A percentile compares a stretch with the other conserved stretches of the same genome.
Conservation (phyloP, 2,888 invertebrate genomes). For the Drosophila subquinaria region DNA sequence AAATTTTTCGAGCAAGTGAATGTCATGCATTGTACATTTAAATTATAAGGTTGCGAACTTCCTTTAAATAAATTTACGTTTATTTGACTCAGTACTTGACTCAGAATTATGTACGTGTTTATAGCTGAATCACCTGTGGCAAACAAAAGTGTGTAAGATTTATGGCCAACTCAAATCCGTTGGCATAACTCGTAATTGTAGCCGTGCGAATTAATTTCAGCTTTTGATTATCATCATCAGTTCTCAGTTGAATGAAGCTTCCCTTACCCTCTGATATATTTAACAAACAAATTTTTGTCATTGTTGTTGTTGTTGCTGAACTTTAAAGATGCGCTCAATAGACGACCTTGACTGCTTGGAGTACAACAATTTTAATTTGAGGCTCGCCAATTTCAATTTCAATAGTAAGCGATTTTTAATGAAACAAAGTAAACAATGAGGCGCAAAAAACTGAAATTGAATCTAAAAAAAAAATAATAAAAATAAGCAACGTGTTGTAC, state of each 20-base stretch:
- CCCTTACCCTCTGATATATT: conserved; percentile 21
- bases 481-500: conserved; percentile 6
- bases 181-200: conserved; percentile 38
- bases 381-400: conserved; percentile 43
- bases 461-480: conserved; percentile 24
- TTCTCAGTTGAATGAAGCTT: conserved; percentile 31
- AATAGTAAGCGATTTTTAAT: conserved; percentile 74
- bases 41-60: conserved; percentile 53
- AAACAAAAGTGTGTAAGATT: conserved; percentile 46
- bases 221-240: conserved; percentile 41
- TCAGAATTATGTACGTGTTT: conserved; percentile 23
- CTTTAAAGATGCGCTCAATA: conserved; percentile 69
- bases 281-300: conserved; percentile 22
- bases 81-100: conserved; percentile 2
- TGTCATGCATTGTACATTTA: conserved; percentile 51
- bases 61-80: conserved; percentile 47
- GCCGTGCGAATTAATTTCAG: conserved; percentile 50
- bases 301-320: conserved; percentile 34
- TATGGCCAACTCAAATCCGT: conserved; percentile 23
- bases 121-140: conserved; percentile 59
- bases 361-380: conserved; percentile 43
- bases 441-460: conserved; percentile 32
- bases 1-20: conserved; percentile 42
- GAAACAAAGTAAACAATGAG: conserved; percentile 72
- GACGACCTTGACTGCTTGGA: conserved; percentile 65